phyloP scores from a whole-genome alignment of 2,888 invertebrate species.

The Oligia strigilis region DNA sequence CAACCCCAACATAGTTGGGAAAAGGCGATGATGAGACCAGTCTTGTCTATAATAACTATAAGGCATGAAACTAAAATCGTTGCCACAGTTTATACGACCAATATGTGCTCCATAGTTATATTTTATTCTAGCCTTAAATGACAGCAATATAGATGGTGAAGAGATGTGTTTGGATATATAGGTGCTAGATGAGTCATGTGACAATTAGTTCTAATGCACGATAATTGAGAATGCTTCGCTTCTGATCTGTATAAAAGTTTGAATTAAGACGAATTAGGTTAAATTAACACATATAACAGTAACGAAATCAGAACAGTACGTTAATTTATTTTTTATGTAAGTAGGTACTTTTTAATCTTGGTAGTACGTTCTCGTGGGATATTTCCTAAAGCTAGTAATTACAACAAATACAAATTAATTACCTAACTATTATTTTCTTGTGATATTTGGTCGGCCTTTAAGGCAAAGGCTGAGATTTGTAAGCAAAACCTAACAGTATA shows the following conservation, averaged over 20 bases:
- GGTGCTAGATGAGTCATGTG: conserved; percentile 54
- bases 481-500: no score
- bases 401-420: no score
- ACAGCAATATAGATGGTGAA: conserved; percentile 68
- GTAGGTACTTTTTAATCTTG: no score
- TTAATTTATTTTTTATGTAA: no score
- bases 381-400: no score
- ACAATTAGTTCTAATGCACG: not conserved
- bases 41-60: conserved; percentile 35
- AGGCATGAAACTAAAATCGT: conserved; percentile 60
- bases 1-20: no score
- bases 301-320: no score
- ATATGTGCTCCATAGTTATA: conserved; percentile 69
- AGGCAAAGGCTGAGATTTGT: no score
- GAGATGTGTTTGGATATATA: conserved; percentile 44
- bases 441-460: no score
- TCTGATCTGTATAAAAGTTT: not conserved
- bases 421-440: no score
- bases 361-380: no score
- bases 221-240: not conserved
- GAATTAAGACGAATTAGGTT: not conserved
- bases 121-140: conserved; percentile 73
- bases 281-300: no score
- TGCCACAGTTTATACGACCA: conserved; percentile 68
- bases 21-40: conserved; percentile 19